These are phyloP conservation scores for Xyrauchen texanus DNA, from an alignment of 2,113 vertebrate genomes.

Conservation along the genomic window DNA sequence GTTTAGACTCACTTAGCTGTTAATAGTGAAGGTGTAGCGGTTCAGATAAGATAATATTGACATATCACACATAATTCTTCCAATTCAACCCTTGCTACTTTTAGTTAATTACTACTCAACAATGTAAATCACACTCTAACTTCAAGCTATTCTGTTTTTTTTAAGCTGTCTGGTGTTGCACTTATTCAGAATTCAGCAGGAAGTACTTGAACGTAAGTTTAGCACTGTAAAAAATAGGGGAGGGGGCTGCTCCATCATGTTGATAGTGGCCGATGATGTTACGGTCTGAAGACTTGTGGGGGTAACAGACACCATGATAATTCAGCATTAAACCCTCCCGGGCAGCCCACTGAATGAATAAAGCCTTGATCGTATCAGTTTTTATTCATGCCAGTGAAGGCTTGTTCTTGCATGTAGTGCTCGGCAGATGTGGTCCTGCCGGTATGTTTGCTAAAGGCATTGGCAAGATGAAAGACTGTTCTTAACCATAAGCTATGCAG, in stretches of 20 bases:
- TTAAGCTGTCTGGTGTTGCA: no score
- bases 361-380: slow-evolving; percentile 75
- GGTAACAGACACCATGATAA: slow-evolving; percentile 5
- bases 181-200: no score
- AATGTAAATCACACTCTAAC: no score
- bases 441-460: slow-evolving; percentile 76
- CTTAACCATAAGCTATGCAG: slow-evolving; percentile 82
- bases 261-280: slow-evolving; percentile 53
- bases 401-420: slow-evolving; percentile 72
- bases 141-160: no score
- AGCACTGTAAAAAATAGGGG: neutral
- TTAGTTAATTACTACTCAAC: no score
- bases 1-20: no score
- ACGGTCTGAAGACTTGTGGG: slow-evolving; percentile 51
- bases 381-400: slow-evolving; percentile 68
- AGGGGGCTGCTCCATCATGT: slow-evolving; percentile 65
- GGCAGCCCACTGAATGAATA: slow-evolving; percentile 69
- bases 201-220: no score
- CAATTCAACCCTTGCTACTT: no score
- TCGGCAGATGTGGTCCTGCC: slow-evolving; percentile 68
- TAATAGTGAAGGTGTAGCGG: no score
- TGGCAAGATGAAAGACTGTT: slow-evolving; percentile 76
- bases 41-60: no score
- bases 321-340: slow-evolving; percentile 50
- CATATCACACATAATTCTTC: no score